A percentile compares a stretch with the other conserved stretches of the same genome.
phyloP scores from a whole-genome alignment of 2,888 invertebrate species.

The Amphipyra tragopoginis region DNA sequence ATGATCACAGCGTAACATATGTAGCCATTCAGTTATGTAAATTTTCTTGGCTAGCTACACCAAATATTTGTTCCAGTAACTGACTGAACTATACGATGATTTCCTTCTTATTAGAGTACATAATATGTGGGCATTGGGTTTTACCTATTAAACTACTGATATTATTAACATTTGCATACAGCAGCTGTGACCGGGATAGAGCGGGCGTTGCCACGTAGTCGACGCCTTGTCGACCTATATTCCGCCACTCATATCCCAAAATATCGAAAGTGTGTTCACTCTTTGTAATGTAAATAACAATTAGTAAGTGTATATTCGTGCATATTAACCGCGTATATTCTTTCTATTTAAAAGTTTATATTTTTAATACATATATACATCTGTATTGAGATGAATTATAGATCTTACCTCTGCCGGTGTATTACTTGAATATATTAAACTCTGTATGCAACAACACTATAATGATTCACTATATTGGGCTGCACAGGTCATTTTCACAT shows the following conservation, averaged over 20 bases:
- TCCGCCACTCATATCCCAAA: slow-evolving; percentile 85
- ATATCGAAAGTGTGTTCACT: slow-evolving; percentile 79
- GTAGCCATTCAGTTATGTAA: slow-evolving; percentile 26
- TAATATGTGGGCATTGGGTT: slow-evolving; percentile 3
- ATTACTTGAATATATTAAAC: slow-evolving; percentile 7
- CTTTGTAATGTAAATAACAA: slow-evolving; percentile 57
- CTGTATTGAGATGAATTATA: slow-evolving; percentile 3
- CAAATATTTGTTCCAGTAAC: slow-evolving; percentile 14
- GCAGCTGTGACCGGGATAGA: slow-evolving; percentile 86
- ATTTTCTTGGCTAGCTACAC: slow-evolving; percentile 36
- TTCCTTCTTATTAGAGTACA: neutral
- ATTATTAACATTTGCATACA: slow-evolving; percentile 73
- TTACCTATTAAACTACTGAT: slow-evolving; percentile 42
- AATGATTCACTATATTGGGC: slow-evolving; percentile 49
- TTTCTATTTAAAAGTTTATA: neutral
- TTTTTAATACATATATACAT: slow-evolving; percentile 17
- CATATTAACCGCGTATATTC: neutral
- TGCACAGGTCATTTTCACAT: slow-evolving; percentile 60
- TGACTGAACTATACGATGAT: neutral
- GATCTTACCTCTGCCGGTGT: slow-evolving; percentile 39
- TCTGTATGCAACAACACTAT: slow-evolving; percentile 33
- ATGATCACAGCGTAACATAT: slow-evolving; percentile 1
- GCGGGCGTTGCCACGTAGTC: slow-evolving; percentile 84
- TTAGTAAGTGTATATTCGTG: slow-evolving; percentile 28
- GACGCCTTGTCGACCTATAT: slow-evolving; percentile 84